phyloP scores from a whole-genome alignment of 2,113 vertebrate genomes.

The Perca flavescens region DNA sequence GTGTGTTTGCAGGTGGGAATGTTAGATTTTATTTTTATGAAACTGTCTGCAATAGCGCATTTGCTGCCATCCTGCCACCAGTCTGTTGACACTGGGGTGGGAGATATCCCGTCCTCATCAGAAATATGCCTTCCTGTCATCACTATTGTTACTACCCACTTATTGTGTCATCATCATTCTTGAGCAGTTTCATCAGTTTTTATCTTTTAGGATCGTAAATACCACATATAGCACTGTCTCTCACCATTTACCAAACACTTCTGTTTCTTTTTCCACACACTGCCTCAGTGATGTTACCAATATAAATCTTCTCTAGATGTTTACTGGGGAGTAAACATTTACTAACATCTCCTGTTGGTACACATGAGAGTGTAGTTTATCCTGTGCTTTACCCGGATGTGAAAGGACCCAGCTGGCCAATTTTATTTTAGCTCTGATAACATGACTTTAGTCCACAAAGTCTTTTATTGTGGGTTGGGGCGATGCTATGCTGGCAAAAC shows the following conservation, averaged over 20 bases:
- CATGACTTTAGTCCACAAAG: slow-evolving; percentile 6
- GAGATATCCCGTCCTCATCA: not conserved
- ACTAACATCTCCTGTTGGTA: not conserved
- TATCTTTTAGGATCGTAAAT: not conserved
- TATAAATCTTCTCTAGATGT: not conserved
- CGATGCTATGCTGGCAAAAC: slow-evolving; percentile 44
- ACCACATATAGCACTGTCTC: not conserved
- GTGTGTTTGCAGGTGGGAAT: not conserved
- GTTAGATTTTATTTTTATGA: not conserved
- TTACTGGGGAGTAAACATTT: not conserved
- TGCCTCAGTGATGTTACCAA: not conserved
- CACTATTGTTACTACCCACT: not conserved
- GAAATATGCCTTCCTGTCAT: not conserved
- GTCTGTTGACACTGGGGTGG: not conserved
- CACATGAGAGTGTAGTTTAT: not conserved
- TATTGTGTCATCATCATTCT: not conserved
- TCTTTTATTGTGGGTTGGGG: slow-evolving; percentile 51
- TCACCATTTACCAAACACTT: not conserved
- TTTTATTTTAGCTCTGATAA: slow-evolving; percentile 11
- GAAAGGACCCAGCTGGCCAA: not conserved
- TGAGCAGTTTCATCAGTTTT: not conserved
- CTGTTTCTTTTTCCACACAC: not conserved
- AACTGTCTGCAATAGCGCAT: not conserved
- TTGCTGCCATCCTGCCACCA: not conserved
- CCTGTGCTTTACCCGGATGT: slow-evolving; percentile 2